Conservation (phyloP, 2,888 invertebrate genomes). For the Calliopum simillimum region DNA sequence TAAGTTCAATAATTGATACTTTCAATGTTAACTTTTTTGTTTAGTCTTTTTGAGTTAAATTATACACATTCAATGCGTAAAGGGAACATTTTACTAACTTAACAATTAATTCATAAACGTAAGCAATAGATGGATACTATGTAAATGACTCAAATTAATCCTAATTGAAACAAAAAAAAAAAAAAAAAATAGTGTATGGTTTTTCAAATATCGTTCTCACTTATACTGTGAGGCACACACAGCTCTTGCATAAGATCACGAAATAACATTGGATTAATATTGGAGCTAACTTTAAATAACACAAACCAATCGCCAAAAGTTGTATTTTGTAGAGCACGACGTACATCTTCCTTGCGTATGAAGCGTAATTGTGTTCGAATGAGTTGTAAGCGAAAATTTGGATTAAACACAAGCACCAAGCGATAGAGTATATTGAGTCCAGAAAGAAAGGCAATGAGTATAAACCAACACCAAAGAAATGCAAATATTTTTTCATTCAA, state of each 20-base stretch:
- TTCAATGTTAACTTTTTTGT: neutral
- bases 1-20: conserved; percentile 27
- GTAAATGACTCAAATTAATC: neutral
- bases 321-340: conserved; percentile 47
- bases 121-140: neutral
- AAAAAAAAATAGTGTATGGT: neutral
- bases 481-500: conserved; percentile 84
- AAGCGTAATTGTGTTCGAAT: conserved; percentile 54
- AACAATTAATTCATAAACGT: conserved; percentile 9
- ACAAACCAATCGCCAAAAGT: conserved; percentile 84
- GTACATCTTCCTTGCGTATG: conserved; percentile 51
- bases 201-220: neutral
- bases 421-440: conserved; percentile 77
- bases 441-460: conserved; percentile 73
- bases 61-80: conserved; percentile 20
- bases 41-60: neutral
- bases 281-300: conserved; percentile 79
- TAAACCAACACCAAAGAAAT: conserved; percentile 81
- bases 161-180: too few species aligned
- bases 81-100: conserved; percentile 22
- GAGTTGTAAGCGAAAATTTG: conserved; percentile 55
- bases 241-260: conserved; percentile 73
- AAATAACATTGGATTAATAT: conserved; percentile 78
- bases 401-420: conserved; percentile 70
- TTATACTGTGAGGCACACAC: conserved; percentile 35